Conservation (phyloP, 1,140 invertebrate species). For the Bombus sylvicola region DNA sequence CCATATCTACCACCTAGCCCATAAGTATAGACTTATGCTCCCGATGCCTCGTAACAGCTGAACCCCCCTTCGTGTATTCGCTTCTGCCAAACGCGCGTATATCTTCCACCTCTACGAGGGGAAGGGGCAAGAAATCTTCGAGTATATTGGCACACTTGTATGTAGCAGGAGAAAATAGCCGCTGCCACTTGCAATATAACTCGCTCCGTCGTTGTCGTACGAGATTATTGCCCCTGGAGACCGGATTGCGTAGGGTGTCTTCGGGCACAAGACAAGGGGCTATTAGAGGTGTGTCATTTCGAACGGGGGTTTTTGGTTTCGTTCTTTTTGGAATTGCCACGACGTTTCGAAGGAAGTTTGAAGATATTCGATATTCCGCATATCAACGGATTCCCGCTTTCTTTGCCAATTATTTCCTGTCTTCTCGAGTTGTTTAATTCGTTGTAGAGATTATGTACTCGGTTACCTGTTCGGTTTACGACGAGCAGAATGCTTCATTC, state of each 20-base stretch:
- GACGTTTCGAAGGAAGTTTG: too few relatives aligned
- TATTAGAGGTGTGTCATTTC: background rate
- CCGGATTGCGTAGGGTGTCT: background rate
- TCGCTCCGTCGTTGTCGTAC: constrained; percentile 19
- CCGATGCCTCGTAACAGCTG: constrained; percentile 43
- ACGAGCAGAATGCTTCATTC: too few relatives aligned
- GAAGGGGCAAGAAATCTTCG: background rate
- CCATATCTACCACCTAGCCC: constrained; percentile 78
- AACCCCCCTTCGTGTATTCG: background rate
- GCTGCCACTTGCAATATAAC: constrained; percentile 18
- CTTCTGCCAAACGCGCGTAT: constrained; percentile 39
- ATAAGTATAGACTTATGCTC: constrained; percentile 76
- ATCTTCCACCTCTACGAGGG: constrained; percentile 11
- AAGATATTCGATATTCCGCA: too few relatives aligned
- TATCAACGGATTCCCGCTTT: too few relatives aligned
- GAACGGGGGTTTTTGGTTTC: too few relatives aligned
- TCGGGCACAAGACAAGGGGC: background rate
- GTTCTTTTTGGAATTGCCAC: background rate
- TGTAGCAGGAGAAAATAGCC: background rate
- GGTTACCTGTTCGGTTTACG: too few relatives aligned
- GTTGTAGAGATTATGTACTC: too few relatives aligned
- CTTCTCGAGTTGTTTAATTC: too few relatives aligned
- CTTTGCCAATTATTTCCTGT: too few relatives aligned
- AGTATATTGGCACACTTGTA: constrained; percentile 11
- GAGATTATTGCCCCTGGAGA: background rate